Evolutionary conservation across 2,113 vertebrate genomes (phyloP), one percentile per base, ranked within the genome.

Genomic region (Entomyzon cyanotis): DNA sequence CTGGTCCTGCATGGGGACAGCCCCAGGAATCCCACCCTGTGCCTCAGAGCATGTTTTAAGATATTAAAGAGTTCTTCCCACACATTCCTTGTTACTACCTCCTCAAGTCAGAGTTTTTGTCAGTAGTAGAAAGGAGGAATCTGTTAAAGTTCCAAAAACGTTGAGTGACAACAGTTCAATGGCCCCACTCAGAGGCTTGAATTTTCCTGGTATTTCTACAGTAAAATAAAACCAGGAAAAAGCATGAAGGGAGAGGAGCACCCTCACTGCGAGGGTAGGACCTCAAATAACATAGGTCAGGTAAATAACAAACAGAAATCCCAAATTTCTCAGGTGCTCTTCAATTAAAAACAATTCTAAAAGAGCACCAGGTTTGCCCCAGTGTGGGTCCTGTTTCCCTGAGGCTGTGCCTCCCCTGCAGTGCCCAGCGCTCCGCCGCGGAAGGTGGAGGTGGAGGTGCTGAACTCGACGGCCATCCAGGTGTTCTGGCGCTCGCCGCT

Each of bases 391-490:
- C 71, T 35, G 46, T 85, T 74, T n/a, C 49, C 27, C 49, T 37
- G 37, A 58, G 41, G 46, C 4, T 64, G 60, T 73, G 39, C 74
- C 37, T 83, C 65, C 35, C 94, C 50, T n/a, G 16, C 96, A 99
- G 99, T 99, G 97, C 99, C 99, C 39, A 99, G 99, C 33, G 99
- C 99, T 67, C 99, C 99, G 5, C 99, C 99, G 27, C 98, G 99
- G 30, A 98, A 99, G 28, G 99, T 99, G 96, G 99, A 99, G 97
- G 99, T 99, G 95, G 99, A 99, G 96, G 99, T 99, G 59, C 98
- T 99, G 27, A 99, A 99, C 97, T 99, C 99, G 24, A 99, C 99
- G 3, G 98, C 99, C 9, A 97, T 99, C 93, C 99, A 98, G 91
- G 99, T 99, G 97, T 99, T 99, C 97, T 99, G 99, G 99, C 99